phyloP scores from a whole-genome alignment of 2,888 invertebrate genomes.

The Orthosia gothica region DNA sequence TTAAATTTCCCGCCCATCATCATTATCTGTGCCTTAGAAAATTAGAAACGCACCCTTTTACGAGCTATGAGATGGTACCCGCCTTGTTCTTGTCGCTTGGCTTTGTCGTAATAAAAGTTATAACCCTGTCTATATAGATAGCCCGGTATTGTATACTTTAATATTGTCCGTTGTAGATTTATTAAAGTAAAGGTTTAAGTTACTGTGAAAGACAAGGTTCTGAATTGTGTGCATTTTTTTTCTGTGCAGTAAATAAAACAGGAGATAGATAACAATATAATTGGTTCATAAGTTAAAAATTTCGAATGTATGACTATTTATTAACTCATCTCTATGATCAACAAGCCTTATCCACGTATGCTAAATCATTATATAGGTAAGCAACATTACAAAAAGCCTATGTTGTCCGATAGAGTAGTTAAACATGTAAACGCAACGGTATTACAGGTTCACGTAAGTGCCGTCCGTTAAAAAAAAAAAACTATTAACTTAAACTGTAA shows the following conservation, averaged over 20 bases:
- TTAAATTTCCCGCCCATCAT: constrained; percentile 64
- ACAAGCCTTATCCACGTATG: too few species aligned
- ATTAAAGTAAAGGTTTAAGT: neutral
- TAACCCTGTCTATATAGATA: constrained; percentile 46
- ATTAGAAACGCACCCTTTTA: constrained; percentile 70
- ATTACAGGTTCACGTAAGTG: neutral
- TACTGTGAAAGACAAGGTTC: too few species aligned
- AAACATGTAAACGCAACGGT: neutral
- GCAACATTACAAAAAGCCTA: too few species aligned
- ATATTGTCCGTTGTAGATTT: constrained; percentile 5
- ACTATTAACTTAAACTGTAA: too few species aligned
- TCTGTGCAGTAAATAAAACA: too few species aligned
- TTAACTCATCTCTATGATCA: too few species aligned
- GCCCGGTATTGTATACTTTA: constrained; percentile 29
- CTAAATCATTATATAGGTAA: too few species aligned
- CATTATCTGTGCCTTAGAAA: constrained; percentile 68
- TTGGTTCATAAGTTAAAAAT: too few species aligned
- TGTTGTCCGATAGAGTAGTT: neutral
- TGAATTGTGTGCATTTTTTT: too few species aligned
- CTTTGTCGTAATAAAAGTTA: constrained; percentile 63
- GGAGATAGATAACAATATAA: too few species aligned
- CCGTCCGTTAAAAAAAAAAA: neutral
- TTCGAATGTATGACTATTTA: too few species aligned
- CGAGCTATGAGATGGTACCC: constrained; percentile 57
- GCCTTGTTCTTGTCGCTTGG: constrained; percentile 62